These are phyloP conservation scores for Sminthurides aquaticus DNA, from an alignment of 2,888 invertebrate genomes.

Conservation along the genomic window DNA sequence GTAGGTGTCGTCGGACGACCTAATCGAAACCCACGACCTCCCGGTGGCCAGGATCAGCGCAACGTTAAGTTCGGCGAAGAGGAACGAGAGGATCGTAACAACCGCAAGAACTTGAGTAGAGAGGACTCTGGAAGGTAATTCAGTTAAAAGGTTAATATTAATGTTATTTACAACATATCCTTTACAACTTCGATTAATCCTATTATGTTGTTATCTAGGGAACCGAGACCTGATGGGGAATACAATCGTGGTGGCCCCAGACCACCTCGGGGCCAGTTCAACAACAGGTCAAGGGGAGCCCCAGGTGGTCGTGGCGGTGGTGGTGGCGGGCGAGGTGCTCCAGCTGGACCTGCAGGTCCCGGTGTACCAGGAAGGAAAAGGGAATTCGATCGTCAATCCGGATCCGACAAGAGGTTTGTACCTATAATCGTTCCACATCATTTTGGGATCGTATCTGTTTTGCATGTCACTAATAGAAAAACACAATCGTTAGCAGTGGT, in stretches of 20 bases:
- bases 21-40: constrained; percentile 35
- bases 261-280: constrained; percentile 44
- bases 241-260: constrained; percentile 39
- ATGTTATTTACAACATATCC: constrained; percentile 2
- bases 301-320: constrained; percentile 50
- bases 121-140: constrained; percentile 34
- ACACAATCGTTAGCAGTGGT: constrained; percentile 56
- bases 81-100: constrained; percentile 66
- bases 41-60: constrained; percentile 45
- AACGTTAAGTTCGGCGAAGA: constrained; percentile 54
- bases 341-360: constrained; percentile 44
- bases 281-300: constrained; percentile 47
- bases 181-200: too few relatives aligned
- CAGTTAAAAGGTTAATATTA: not conserved
- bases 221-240: constrained; percentile 29
- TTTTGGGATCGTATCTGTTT: not conserved
- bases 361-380: constrained; percentile 56
- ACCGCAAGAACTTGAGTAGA: constrained; percentile 57
- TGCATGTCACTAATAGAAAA: not conserved
- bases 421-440: constrained; percentile 42
- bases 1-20: constrained; percentile 17
- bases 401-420: constrained; percentile 89
- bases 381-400: constrained; percentile 90
- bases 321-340: constrained; percentile 48
- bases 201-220: too few relatives aligned